Conservation (phyloP, 2,797 vertebrate species). For the Limosa lapponica region DNA sequence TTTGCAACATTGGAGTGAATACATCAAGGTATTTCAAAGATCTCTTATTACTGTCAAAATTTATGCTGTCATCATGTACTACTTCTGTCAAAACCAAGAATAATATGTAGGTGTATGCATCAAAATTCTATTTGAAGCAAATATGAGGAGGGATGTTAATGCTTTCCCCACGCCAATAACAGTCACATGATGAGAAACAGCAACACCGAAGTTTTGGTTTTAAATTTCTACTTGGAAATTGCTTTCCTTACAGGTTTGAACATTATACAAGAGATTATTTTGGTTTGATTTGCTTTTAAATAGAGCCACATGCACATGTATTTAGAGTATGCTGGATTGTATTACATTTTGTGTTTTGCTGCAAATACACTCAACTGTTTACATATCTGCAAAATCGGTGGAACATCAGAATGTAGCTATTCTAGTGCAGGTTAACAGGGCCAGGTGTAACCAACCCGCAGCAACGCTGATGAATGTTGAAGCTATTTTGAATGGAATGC, state of each 20-base stretch:
- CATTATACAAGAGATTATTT: neutral
- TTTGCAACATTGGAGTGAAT: conserved; percentile 84
- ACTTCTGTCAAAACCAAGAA: neutral
- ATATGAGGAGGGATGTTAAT: neutral
- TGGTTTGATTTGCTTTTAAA: neutral
- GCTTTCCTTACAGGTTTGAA: neutral
- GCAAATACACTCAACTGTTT: neutral
- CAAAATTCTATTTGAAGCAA: neutral
- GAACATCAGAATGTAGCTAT: neutral
- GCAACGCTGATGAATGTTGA: neutral
- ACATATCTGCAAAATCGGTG: neutral
- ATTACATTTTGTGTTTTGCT: neutral
- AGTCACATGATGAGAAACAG: neutral
- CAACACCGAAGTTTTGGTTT: neutral
- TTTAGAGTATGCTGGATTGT: neutral
- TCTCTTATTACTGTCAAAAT: neutral
- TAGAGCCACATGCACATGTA: neutral
- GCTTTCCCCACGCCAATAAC: neutral
- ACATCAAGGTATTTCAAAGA: conserved; percentile 80
- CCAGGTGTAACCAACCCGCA: neutral
- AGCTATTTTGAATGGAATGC: neutral
- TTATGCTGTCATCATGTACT: neutral
- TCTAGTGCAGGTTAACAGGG: neutral
- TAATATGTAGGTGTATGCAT: neutral
- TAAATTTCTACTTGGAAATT: neutral